phyloP scores from a whole-genome alignment of 2,797 vertebrate species.

The Nyctalus aviator region DNA sequence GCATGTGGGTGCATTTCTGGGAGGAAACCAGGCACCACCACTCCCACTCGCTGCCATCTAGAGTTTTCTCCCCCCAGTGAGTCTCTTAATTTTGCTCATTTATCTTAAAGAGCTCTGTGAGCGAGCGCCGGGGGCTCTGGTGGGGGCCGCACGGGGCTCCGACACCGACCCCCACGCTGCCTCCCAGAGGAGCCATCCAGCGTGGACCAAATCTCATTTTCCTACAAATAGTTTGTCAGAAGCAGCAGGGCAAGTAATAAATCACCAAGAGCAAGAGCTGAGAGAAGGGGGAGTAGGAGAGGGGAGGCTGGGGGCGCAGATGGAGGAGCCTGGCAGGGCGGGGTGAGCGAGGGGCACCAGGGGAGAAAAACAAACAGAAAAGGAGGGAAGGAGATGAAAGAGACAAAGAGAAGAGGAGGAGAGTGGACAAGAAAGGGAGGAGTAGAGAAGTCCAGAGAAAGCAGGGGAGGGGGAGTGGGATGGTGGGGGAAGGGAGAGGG shows the following conservation, averaged over 20 bases:
- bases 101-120: constrained; percentile 94
- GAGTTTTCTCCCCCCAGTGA: constrained; percentile 93
- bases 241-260: constrained; percentile 96
- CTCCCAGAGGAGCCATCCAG: constrained; percentile 96
- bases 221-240: constrained; percentile 98
- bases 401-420: constrained; percentile 48
- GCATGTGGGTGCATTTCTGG: constrained; percentile 69
- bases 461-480: not conserved
- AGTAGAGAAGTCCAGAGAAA: not conserved
- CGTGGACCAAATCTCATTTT: constrained; percentile 96
- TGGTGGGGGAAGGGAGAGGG: not conserved
- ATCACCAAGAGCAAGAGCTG: constrained; percentile 88
- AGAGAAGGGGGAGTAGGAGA: constrained; percentile 30
- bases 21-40: constrained; percentile 69
- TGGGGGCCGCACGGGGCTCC: constrained; percentile 76
- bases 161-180: constrained; percentile 91
- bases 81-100: constrained; percentile 98
- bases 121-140: constrained; percentile 92
- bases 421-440: not conserved
- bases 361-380: not conserved
- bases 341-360: not conserved
- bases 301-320: constrained; percentile 58
- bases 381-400: not conserved
- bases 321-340: not conserved
- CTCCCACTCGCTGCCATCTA: constrained; percentile 72